Conservation (phyloP, 2,888 invertebrate species). For the Hoplodrina blanda region DNA sequence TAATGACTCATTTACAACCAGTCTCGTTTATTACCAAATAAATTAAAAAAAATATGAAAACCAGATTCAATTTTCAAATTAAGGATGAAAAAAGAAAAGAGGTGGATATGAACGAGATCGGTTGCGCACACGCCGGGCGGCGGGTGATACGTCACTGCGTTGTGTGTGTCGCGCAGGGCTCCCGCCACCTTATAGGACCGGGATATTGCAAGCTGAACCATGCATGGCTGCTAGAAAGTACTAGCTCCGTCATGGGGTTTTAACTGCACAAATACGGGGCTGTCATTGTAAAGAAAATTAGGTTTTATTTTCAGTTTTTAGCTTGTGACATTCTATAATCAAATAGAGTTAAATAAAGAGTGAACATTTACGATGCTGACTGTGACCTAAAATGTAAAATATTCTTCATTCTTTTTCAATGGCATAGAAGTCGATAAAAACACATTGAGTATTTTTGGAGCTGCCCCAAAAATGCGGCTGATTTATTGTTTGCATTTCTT, state of each 20-base stretch:
- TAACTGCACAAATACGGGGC: not conserved
- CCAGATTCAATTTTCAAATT: constrained; percentile 22
- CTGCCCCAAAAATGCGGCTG: no score
- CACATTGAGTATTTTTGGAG: no score
- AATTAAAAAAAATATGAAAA: not conserved
- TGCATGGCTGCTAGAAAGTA: constrained; percentile 51
- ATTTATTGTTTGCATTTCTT: no score
- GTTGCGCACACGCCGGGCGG: constrained; percentile 61
- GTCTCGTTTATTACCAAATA: constrained; percentile 30
- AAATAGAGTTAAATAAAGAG: not conserved
- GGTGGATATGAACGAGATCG: constrained; percentile 45
- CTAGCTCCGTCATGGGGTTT: not conserved
- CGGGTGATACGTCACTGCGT: constrained; percentile 65
- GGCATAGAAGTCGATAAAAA: no score
- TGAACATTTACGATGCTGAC: not conserved
- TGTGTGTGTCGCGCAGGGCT: constrained; percentile 45
- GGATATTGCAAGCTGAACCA: constrained; percentile 52
- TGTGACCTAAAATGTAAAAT: no score
- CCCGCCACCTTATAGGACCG: constrained; percentile 49
- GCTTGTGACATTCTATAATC: not conserved
- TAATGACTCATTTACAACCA: constrained; percentile 42
- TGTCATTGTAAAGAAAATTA: not conserved
- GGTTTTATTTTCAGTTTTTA: not conserved
- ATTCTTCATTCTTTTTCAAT: no score
- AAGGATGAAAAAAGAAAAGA: constrained; percentile 34